Base-by-base conservation (phyloP, 2,113 vertebrate genomes). In the Oreotragus oreotragus region DNA sequence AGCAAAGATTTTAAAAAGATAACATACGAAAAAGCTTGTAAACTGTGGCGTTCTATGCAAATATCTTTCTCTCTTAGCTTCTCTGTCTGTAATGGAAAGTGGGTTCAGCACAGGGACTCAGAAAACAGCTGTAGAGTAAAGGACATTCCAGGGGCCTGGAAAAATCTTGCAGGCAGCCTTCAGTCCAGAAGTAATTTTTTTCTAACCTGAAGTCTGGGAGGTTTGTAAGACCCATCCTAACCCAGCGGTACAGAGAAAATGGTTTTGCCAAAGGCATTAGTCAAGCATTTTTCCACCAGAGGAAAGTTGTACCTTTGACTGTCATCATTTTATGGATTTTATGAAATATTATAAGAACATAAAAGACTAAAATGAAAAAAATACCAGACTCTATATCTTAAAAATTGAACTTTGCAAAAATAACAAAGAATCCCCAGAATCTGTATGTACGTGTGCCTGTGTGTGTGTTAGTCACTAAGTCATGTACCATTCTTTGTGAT, bases 291-390 rank as follows among this genome's bases (percentile, higher is more conserved):
- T 97, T 91, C 84, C 80, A 30, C 57, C 47, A 81, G 49, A 90
- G 5, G 23, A 87, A 96, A 94, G 49, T 85, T 47, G 57, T 3
- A 84, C 57, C 73, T 97, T 88, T 92, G 80, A 95, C 94, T 62
- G 95, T 28, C 13, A 49, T 53, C 39, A 51, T 95, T 93, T 91
- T 94, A 95, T 98, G 43, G 70, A 84, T 93, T 93, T 81, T 96
- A 87, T 73, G 45, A 97, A 96, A 91, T 96, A 97, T 0, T 1
- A 2, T 88, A 91, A 84, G 62, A 96, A 76, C 17, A 93, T 43
- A 95, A 76, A 94, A 84, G 39, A 93, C 43, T 93, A 87, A 93
- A 93, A 84, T 17, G 12, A 87, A 77, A 89, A 23, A 53, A 92
- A 55, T 25, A 73, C 8, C 51, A 81, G 15, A 53, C 55, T 79